Evolutionary conservation across 2,888 invertebrate species (phyloP), one percentile per base, ranked within the genome.

Genomic region (Pandemis corylana): DNA sequence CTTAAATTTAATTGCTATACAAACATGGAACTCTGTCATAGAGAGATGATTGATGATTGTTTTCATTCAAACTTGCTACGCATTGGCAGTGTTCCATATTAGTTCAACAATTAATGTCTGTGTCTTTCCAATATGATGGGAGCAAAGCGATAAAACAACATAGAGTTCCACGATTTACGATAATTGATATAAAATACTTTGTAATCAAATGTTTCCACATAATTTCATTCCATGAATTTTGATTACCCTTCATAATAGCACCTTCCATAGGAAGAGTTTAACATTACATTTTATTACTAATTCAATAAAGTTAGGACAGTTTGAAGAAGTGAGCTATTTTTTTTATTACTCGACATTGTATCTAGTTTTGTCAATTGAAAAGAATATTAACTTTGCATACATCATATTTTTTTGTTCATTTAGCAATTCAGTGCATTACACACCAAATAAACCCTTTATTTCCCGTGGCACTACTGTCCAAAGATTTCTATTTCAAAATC

Each of bases 251-350:
- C 63, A 41, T 46, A 77, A 72, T 88, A 89, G 89, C 89, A 89
- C 89, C 89, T 89, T 89, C 89, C 89, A 84, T 82, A 81, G 89
- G 87, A 89, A 87, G 88, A 75, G 75, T 79, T 78, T 75, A 66
- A 62, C 69, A 53, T 46, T 66, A 71, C 49, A 49, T 72, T 61
- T 46, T 62, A 72, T 65, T 68, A 73, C 69, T 74, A 71, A 62
- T 72, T 51, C 69, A 46, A 61, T 6, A 72, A 62, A 63, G 20
- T 72, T 53, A 67, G 46, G 42, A 49, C 49, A 46, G 53, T 15
- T 56, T 41, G 42, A 53, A 51, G 46, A 49, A 36, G 64, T 73
- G 73, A 69, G 68, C 68, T 51, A 28, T 28, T 59, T 59, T 10
- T 28, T 20, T 15, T 9, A 59, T 59, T 36, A 28, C 12, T n/a